Conservation (phyloP, 2,113 vertebrate species). For the Antechinus flavipes region DNA sequence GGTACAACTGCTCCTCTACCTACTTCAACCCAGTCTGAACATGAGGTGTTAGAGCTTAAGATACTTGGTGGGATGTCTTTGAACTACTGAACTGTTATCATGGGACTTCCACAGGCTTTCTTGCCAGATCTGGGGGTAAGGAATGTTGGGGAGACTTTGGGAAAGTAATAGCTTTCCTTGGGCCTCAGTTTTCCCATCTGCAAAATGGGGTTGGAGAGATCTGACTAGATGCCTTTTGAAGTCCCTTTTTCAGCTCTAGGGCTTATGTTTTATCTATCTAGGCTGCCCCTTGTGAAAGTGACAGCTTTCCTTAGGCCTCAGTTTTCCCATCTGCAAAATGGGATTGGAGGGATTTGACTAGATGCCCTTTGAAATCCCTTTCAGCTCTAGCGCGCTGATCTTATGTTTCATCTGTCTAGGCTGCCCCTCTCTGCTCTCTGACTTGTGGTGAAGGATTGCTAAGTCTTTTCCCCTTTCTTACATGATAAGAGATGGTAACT, state of each 20-base stretch:
- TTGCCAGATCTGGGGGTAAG: not conserved
- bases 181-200: too few species aligned
- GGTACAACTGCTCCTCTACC: constrained; percentile 59
- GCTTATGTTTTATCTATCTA: too few species aligned
- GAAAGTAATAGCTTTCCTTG: too few species aligned
- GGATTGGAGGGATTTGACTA: not conserved
- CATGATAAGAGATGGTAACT: not conserved
- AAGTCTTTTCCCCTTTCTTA: not conserved
- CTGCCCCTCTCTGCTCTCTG: not conserved
- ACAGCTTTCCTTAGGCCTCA: not conserved
- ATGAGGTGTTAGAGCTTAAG: not conserved
- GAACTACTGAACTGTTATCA: not conserved
- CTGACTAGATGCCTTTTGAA: too few species aligned
- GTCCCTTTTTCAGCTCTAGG: too few species aligned
- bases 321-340: not conserved
- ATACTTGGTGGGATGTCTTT: not conserved
- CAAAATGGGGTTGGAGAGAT: too few species aligned
- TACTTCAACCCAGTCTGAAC: constrained; percentile 21
- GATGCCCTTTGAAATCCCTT: not conserved
- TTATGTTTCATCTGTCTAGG: not conserved
- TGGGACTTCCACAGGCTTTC: not conserved
- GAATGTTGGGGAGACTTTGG: not conserved
- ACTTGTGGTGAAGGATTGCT: not conserved
- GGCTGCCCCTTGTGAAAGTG: not conserved
- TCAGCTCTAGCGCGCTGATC: not conserved